Percentiles rank a stretch among this genome's conserved stretches.
Evolutionary conservation across 2,113 vertebrate species (phyloP).

Genomic region (Tiliqua scincoides): DNA sequence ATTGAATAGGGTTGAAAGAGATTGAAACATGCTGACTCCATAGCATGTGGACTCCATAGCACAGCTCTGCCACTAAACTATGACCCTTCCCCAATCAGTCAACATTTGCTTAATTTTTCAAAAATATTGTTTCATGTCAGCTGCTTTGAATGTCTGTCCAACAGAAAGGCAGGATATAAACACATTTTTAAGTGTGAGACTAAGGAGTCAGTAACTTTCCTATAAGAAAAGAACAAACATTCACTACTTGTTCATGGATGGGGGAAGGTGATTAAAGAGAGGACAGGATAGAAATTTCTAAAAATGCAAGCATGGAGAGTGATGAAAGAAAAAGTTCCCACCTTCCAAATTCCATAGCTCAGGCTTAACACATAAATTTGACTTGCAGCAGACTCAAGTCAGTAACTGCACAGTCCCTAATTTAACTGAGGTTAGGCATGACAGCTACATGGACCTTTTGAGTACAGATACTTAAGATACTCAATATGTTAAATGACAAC

Average conservation of each 20-base stretch:
- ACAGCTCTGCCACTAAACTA: not conserved
- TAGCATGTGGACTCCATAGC: too few relatives aligned
- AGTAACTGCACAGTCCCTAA: not conserved
- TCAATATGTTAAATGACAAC: not conserved
- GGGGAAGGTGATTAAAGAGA: too few relatives aligned
- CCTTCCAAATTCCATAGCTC: not conserved
- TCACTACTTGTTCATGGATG: not conserved
- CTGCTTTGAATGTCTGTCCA: too few relatives aligned
- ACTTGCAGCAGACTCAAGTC: not conserved
- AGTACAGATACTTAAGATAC: not conserved
- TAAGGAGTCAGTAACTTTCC: not conserved
- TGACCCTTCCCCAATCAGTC: too few relatives aligned
- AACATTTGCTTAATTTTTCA: not conserved
- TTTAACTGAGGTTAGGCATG: not conserved
- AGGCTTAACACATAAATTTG: not conserved
- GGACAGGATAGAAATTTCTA: not conserved
- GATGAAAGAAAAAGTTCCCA: not conserved
- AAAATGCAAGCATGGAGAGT: not conserved
- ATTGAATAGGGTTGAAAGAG: too few relatives aligned
- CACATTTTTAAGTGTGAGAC: not conserved
- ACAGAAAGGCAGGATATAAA: too few relatives aligned
- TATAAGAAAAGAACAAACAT: not conserved
- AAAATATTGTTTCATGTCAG: not conserved
- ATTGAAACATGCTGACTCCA: too few relatives aligned
- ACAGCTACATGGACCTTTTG: not conserved